Conservation (phyloP, 2,888 invertebrate genomes). For the Cephus pygmeus region DNA sequence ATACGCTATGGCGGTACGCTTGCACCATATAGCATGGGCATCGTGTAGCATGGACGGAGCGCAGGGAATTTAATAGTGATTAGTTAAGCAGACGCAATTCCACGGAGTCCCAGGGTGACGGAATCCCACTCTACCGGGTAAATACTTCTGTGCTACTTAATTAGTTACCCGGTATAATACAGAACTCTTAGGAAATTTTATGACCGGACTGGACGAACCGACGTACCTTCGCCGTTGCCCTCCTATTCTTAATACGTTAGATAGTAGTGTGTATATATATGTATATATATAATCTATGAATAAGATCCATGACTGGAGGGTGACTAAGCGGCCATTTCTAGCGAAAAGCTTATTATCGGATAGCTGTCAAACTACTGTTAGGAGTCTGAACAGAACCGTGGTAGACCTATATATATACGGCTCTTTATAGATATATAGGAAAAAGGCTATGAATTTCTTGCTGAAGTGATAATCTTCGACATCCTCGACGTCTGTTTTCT, state of each 20-base stretch:
- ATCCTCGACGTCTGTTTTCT: neutral
- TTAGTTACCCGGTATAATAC: neutral
- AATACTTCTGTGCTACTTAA: neutral
- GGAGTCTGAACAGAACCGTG: slow-evolving; percentile 6
- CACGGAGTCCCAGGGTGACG: neutral
- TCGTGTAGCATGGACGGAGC: neutral
- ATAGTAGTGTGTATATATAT: neutral
- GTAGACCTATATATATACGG: neutral
- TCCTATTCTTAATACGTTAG: neutral
- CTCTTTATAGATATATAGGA: too few species aligned
- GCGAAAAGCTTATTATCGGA: slow-evolving; percentile 35
- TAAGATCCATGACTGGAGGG: neutral
- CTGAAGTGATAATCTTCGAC: neutral
- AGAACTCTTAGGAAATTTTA: neutral
- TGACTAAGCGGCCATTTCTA: slow-evolving; percentile 17
- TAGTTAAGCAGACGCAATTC: neutral
- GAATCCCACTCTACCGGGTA: neutral
- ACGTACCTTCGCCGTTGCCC: neutral
- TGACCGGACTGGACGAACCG: neutral
- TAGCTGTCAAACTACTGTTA: slow-evolving; percentile 22
- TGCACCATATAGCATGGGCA: neutral
- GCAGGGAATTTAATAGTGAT: slow-evolving; percentile 7
- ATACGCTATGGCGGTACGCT: too few species aligned
- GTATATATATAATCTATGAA: neutral
- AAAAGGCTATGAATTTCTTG: neutral